Evolutionary conservation across 2,888 invertebrate genomes (phyloP), one percentile per base, ranked within the genome.

Genomic region (Neoscelio sp.): DNA sequence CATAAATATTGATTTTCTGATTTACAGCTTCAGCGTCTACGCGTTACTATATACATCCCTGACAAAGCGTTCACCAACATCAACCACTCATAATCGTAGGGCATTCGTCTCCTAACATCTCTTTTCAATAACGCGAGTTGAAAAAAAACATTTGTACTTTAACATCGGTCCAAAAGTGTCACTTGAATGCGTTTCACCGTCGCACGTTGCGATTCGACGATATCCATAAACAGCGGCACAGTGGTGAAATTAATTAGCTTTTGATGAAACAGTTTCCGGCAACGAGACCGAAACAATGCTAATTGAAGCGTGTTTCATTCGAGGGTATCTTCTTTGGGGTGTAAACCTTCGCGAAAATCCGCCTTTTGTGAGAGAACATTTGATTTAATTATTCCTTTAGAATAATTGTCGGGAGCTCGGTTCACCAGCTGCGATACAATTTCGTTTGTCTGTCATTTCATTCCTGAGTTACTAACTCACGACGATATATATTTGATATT

Each of bases 171-270:
- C n/a, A n/a, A n/a, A n/a, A n/a, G n/a, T n/a, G n/a, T n/a, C n/a
- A n/a, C n/a, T n/a, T n/a, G n/a, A n/a, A n/a, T n/a, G n/a, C n/a
- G n/a, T n/a, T n/a, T n/a, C n/a, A n/a, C n/a, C n/a, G n/a, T n/a
- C n/a, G n/a, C n/a, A n/a, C n/a, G n/a, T n/a, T n/a, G n/a, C n/a
- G n/a, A n/a, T n/a, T n/a, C n/a, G n/a, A n/a, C n/a, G n/a, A n/a
- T n/a, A n/a, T n/a, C n/a, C n/a, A n/a, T n/a, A n/a, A n/a, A n/a
- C n/a, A n/a, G n/a, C n/a, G n/a, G n/a, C n/a, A n/a, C n/a, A n/a
- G n/a, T n/a, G n/a, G n/a, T n/a, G n/a, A n/a, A 52, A 52, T 52
- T 52, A 52, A 52, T 52, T 52, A 30, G 33, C 13, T 52, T 33
- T 52, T 23, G 20, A 20, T 17, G 23, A 18, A 10, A 30, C 30